These are phyloP conservation scores for Melanotaenia parkinsoni DNA, from an alignment of 2,797 vertebrate species.

Conservation along the genomic window DNA sequence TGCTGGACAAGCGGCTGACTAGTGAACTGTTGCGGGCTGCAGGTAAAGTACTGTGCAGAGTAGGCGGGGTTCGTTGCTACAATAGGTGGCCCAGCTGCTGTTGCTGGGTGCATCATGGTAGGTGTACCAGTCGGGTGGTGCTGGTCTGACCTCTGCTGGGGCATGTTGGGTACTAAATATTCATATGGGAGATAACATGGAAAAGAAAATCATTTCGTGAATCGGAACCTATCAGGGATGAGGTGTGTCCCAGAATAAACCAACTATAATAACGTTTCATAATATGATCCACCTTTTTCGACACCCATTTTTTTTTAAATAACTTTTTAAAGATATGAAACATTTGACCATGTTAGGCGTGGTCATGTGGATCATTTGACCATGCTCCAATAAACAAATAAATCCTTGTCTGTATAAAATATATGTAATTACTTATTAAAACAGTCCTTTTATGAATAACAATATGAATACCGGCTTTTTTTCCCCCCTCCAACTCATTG, in stretches of 20 bases:
- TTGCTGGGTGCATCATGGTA: conserved; percentile 96
- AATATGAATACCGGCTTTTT: neutral
- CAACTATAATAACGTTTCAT: neutral
- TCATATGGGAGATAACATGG: conserved; percentile 33
- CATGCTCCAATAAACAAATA: neutral
- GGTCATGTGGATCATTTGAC: neutral
- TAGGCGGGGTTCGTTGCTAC: conserved; percentile 93
- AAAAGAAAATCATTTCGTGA: neutral
- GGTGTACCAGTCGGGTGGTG: conserved; percentile 90
- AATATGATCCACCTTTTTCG: neutral
- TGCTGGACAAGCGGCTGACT: conserved; percentile 96
- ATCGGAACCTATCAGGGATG: neutral
- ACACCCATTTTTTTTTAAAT: neutral
- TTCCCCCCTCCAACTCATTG: neutral
- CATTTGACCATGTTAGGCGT: neutral
- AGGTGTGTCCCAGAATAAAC: neutral
- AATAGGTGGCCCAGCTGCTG: conserved; percentile 94
- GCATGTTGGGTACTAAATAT: conserved; percentile 93
- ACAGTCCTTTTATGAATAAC: too few relatives aligned
- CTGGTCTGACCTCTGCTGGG: conserved; percentile 96
- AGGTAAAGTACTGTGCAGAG: conserved; percentile 94
- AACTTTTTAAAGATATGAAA: neutral
- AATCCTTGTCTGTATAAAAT: neutral
- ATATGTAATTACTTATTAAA: neutral
- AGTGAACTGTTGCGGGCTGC: conserved; percentile 96